Base-by-base conservation (phyloP, 2,888 invertebrate species). In the Trichopria drosophilae region DNA sequence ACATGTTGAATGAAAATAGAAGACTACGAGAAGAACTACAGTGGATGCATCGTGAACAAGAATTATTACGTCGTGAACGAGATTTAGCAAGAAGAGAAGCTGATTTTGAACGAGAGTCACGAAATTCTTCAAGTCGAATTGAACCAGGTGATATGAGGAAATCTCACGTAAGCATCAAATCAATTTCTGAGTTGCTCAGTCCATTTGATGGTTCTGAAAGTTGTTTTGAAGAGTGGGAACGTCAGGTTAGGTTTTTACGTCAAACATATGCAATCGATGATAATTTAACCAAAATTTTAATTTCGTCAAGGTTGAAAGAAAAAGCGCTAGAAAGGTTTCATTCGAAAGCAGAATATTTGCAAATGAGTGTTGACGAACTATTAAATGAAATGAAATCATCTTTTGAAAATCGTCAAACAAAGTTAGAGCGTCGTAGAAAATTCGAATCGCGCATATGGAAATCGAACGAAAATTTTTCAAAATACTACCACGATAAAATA, bases 401-500 rank as follows among this genome's bases (percentile, higher is more conserved):
- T 18, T 57, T 51, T 29, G 45, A 45, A 18, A 23, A 51, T 12
- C 36, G 51, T 28, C 39, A 37, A 3, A 42, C 18, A n/a, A 51
- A 28, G 24, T 15, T 57, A 6, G 23, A 22, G 7, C 24, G 24
- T 5, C 24, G 36, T 3, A 46, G 32, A 7, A 41, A 50, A n/a
- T 55, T 55, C 26, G 55, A 55, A 23, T 23, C 19, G 3, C 31
- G 50, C 13, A 26, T 18, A 10, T 53, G 57, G 53, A 31, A 50
- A 10, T 6, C 15, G 18, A 22, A n/a, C 6, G 51, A 57, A 43
- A 18, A 34, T 9, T 57, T 57, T 20, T 43, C 10, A 29, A 43
- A 51, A n/a, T 57, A 57, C 28, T 35, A 41, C 9, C 52, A 52
- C 31, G 52, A 57, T 7, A 57, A 54, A 44, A 24, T 43, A 4